phyloP scores from a whole-genome alignment of 2,888 invertebrate species.

The Tholera decimalis region DNA sequence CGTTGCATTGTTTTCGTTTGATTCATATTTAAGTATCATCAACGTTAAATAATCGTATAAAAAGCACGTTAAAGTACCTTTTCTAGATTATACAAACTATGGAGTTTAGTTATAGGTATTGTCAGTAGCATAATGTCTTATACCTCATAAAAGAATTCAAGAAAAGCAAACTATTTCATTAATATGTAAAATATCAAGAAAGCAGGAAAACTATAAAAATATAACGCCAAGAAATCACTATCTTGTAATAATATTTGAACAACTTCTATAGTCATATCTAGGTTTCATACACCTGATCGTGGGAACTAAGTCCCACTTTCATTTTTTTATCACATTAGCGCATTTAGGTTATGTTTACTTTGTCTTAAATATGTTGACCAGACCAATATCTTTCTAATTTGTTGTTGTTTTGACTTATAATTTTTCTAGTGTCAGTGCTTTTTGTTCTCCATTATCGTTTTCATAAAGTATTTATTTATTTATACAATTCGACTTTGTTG shows the following conservation, averaged over 20 bases:
- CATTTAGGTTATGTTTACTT: constrained; percentile 41
- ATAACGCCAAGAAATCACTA: constrained; percentile 34
- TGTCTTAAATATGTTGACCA: constrained; percentile 6
- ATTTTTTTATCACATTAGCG: constrained; percentile 69
- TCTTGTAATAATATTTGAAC: constrained; percentile 77
- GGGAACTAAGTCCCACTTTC: constrained; percentile 79
- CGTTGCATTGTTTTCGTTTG: constrained; percentile 52
- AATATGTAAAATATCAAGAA: background rate
- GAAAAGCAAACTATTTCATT: background rate
- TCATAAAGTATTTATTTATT: background rate
- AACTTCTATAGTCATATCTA: constrained; percentile 68
- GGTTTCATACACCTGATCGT: constrained; percentile 74
- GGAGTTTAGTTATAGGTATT: background rate
- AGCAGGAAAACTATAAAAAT: constrained; percentile 41
- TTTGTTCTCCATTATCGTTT: background rate
- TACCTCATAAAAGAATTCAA: background rate
- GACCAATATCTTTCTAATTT: constrained; percentile 13
- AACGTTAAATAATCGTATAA: constrained; percentile 36
- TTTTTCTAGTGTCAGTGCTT: background rate
- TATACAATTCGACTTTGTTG: too few relatives aligned
- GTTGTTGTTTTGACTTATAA: background rate
- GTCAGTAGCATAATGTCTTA: background rate
- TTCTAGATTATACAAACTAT: constrained; percentile 4
- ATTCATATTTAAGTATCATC: constrained; percentile 38
- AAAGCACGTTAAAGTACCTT: constrained; percentile 39